phyloP scores from a whole-genome alignment of 2,113 vertebrate species.

The Silurus glanis region DNA sequence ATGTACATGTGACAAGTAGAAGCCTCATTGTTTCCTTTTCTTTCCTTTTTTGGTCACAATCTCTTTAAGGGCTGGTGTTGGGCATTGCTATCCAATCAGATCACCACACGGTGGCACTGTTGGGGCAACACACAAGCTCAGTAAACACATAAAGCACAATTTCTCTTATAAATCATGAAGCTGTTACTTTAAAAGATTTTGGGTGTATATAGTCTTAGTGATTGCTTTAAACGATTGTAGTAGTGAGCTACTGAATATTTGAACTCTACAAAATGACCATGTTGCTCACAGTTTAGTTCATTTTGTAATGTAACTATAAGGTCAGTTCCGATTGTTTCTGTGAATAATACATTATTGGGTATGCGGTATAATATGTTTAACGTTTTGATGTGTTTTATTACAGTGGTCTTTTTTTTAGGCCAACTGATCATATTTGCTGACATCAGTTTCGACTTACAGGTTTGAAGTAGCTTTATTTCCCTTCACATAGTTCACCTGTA shows the following conservation, averaged over 20 bases:
- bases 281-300: background rate
- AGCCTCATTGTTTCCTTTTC: background rate
- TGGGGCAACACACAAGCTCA: background rate
- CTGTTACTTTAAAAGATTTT: background rate
- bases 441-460: too few relatives aligned
- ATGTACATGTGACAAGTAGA: background rate
- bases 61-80: background rate
- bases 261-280: background rate
- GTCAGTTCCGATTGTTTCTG: background rate
- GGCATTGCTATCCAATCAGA: background rate
- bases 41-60: background rate
- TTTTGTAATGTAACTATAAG: background rate
- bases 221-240: background rate
- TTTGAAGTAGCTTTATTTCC: background rate
- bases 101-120: slow-evolving; percentile 2
- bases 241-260: background rate
- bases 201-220: background rate
- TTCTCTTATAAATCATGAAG: background rate
- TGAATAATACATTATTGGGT: background rate
- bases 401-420: background rate
- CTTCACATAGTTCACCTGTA: slow-evolving; percentile 31
- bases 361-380: too few relatives aligned
- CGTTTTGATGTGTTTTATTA: background rate
- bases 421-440: background rate
- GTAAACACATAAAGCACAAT: background rate